phyloP scores from a whole-genome alignment of 2,888 invertebrate species.

The Sphinx pinastri region DNA sequence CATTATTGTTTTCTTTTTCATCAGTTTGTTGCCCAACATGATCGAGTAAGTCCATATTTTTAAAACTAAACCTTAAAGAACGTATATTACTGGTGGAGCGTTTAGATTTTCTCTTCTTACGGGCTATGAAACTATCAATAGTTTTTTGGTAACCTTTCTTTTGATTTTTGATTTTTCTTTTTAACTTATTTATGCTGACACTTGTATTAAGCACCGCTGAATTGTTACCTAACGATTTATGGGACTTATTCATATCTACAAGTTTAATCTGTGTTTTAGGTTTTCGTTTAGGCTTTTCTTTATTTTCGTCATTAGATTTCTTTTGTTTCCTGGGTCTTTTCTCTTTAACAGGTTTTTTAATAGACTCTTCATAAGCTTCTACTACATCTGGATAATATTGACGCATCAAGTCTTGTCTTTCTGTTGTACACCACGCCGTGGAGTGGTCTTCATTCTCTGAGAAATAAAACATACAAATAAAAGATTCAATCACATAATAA shows the following conservation, averaged over 20 bases:
- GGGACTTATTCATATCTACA: constrained; percentile 51
- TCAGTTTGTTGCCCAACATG: constrained; percentile 30
- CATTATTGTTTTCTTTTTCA: constrained; percentile 46
- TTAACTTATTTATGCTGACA: constrained; percentile 67
- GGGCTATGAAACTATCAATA: constrained; percentile 68
- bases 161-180: constrained; percentile 65
- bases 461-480: constrained; percentile 30
- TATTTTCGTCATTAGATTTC: constrained; percentile 52
- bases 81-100: constrained; percentile 32
- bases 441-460: constrained; percentile 75
- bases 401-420: constrained; percentile 86
- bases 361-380: constrained; percentile 80
- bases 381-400: constrained; percentile 86
- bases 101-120: constrained; percentile 58
- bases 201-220: constrained; percentile 54
- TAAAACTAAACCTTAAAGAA: constrained; percentile 54
- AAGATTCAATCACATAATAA: neutral
- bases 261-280: constrained; percentile 60
- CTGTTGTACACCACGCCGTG: constrained; percentile 86
- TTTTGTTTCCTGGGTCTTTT: constrained; percentile 59
- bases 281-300: constrained; percentile 68
- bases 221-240: constrained; percentile 57
- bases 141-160: constrained; percentile 65
- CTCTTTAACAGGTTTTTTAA: constrained; percentile 81
- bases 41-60: constrained; percentile 52